Base-by-base conservation (phyloP, 2,113 vertebrate species). In the Nanorana parkeri region DNA sequence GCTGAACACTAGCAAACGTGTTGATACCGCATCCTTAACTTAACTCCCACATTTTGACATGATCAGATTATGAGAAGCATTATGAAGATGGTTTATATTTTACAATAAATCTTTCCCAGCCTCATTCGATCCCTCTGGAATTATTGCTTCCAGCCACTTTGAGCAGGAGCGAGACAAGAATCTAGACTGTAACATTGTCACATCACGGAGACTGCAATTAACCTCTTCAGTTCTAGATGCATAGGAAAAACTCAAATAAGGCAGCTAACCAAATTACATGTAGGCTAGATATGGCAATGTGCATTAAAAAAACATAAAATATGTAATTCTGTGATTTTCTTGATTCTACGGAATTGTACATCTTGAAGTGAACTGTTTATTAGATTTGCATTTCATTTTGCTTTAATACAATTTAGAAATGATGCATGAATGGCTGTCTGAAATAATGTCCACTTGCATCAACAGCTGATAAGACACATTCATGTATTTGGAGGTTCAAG, bases 21-120 rank as follows among this genome's bases (percentile, higher is more conserved):
- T 77, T 77, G 36, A 24, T 67, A 47, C 68, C 29, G 23, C 77
- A 69, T 58, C 54, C 65, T 78, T 68, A 68, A 58, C 56, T 78
- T 67, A 78, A 67, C 64, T 78, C 64, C 51, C 51, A 36, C 77
- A 68, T 78, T 74, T 78, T 66, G 77, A 68, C 77, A 78, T 78
- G 77, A 78, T 78, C 77, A 67, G 47, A 68, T 79, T 68, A 68
- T 68, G 66, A 69, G 77, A 79, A 69, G 65, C 65, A 60, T 68
- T 68, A 68, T 56, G 63, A 67, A 66, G 63, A 65, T 41, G 63
- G 77, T 56, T 58, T 68, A 68, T 79, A 79, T 79, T 58, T 79
- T 79, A 79, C 41, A 79, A 79, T 79, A 68, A 69, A 58, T 68
- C 65, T 79, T 78, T 78, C 66, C n/a, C 77, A 69, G 64, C 52